Conservation (phyloP, 2,113 vertebrate genomes). For the Castor canadensis region DNA sequence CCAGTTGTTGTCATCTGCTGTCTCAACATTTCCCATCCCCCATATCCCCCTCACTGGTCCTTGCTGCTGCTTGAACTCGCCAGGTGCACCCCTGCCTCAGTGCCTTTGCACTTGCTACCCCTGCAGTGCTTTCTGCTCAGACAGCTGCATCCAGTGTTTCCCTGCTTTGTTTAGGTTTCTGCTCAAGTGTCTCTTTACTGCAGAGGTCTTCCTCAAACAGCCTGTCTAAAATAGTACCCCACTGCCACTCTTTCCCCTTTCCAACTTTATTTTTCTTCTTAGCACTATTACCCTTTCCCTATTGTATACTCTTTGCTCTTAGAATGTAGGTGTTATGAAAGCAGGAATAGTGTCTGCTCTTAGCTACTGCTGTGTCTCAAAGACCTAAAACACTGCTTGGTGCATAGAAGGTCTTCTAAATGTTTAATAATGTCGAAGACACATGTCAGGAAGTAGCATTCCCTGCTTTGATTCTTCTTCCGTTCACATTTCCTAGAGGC, state of each 20-base stretch:
- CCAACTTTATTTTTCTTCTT: neutral
- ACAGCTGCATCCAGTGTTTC: neutral
- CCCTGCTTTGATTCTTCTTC: neutral
- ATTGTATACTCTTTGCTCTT: neutral
- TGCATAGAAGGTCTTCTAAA: neutral
- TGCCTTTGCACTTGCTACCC: neutral
- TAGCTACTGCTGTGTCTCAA: neutral
- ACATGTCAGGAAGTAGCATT: neutral
- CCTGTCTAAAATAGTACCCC: no score
- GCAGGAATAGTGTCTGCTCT: neutral
- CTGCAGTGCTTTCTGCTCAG: neutral
- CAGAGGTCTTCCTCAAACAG: neutral
- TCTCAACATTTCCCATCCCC: neutral
- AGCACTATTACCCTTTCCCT: neutral
- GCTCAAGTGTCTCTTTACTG: neutral
- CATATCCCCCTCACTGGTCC: neutral
- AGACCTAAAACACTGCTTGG: neutral
- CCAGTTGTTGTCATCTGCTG: neutral
- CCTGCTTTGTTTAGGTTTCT: neutral
- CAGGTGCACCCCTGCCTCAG: neutral
- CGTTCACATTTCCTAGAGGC: neutral
- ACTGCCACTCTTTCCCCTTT: neutral
- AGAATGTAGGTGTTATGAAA: neutral
- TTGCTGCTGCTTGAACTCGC: neutral
- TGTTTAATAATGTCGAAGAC: neutral